These are phyloP conservation scores for Lepidurus packardi DNA, from an alignment of 1,140 invertebrate species.

Conservation along the genomic window DNA sequence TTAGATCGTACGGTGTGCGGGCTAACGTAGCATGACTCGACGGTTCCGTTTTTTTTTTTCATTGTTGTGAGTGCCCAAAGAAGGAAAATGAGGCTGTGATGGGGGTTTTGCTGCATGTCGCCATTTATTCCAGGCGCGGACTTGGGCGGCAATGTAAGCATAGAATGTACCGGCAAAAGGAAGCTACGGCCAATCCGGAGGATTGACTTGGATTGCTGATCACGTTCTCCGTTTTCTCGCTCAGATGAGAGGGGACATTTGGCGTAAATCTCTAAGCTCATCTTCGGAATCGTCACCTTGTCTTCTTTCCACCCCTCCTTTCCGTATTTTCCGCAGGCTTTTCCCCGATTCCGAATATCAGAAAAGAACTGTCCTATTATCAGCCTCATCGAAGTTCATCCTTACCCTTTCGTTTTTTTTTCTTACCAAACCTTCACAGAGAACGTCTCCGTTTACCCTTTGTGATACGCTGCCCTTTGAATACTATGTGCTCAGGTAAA, in stretches of 20 bases:
- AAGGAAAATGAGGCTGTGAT: neutral
- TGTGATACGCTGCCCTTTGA: neutral
- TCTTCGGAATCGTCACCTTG: neutral
- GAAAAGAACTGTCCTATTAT: neutral
- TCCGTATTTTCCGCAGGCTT: neutral
- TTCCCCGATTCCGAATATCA: neutral
- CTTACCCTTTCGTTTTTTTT: too few relatives aligned
- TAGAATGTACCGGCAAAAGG: neutral
- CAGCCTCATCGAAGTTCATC: neutral
- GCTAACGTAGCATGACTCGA: neutral
- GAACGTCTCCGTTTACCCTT: neutral
- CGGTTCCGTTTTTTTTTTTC: neutral
- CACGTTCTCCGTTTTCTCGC: constrained; percentile 17
- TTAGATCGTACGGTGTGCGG: neutral
- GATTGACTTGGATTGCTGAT: constrained; percentile 14
- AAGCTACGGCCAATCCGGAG: neutral
- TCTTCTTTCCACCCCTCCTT: neutral
- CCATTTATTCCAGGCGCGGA: neutral
- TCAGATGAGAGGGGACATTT: constrained; percentile 13
- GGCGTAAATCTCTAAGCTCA: constrained; percentile 11
- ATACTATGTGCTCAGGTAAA: constrained; percentile 1
- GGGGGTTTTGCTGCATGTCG: neutral
- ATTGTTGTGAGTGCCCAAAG: neutral
- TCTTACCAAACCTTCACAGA: too few relatives aligned
- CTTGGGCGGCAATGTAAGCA: neutral